Conservation (phyloP, 2,888 invertebrate species). For the Seira sanloemensis region DNA sequence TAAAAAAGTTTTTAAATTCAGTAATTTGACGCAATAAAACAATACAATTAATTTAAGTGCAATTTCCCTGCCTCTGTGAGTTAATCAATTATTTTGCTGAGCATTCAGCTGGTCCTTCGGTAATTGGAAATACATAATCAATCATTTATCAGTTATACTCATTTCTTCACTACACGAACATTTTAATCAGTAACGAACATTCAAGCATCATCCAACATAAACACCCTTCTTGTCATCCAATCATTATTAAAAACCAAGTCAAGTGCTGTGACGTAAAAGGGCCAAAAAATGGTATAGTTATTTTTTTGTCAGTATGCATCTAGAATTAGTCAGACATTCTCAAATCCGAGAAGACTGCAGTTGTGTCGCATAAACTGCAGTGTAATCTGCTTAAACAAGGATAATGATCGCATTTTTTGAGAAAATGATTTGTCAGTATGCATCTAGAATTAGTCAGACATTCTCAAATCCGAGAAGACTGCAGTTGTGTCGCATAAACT, state of each 20-base stretch:
- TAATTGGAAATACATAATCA: no score
- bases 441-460: no score
- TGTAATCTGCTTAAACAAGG: conserved; percentile 18
- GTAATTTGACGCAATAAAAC: no score
- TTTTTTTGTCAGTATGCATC: background rate
- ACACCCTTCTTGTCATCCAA: background rate
- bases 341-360: conserved; percentile 16
- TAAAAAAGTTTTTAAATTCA: no score
- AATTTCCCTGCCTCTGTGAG: no score
- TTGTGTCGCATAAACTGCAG: conserved; percentile 40
- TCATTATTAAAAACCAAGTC: background rate
- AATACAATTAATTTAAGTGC: no score
- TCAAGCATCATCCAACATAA: no score
- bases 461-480: background rate
- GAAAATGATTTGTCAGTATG: background rate
- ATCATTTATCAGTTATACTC: no score
- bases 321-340: background rate
- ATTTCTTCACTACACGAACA: no score
- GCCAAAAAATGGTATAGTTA: background rate
- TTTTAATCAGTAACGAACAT: no score
- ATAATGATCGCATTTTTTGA: conserved; percentile 1
- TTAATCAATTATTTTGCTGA: no score
- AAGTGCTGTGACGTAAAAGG: conserved; percentile 9
- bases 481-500: conserved; percentile 41
- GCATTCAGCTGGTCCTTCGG: no score